Evolutionary conservation across 2,113 vertebrate species (phyloP).

Genomic region (Phaetusa simplex): DNA sequence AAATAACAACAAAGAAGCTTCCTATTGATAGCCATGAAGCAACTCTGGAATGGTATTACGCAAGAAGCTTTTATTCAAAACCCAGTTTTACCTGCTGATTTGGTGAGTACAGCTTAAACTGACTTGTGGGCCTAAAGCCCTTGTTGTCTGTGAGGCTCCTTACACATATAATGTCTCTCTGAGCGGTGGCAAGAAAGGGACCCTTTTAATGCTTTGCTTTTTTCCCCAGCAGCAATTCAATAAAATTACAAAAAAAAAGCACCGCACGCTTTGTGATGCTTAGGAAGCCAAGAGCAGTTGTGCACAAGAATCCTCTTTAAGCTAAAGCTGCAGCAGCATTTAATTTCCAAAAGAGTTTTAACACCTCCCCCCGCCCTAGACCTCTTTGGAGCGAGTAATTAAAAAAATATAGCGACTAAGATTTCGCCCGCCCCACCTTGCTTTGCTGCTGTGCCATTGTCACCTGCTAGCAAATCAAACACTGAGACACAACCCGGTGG

Average conservation of each 20-base stretch:
- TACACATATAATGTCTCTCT: background rate
- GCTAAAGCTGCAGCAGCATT: background rate
- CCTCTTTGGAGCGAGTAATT: background rate
- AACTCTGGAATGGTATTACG: background rate
- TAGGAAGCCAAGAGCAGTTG: background rate
- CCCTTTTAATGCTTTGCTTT: background rate
- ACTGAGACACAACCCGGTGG: background rate
- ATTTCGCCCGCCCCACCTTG: background rate
- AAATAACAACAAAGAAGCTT: background rate
- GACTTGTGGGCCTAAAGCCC: background rate
- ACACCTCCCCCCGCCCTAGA: background rate
- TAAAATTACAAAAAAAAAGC: background rate
- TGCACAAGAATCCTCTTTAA: background rate
- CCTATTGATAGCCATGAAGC: background rate
- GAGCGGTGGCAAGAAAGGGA: background rate
- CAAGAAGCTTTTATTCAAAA: background rate
- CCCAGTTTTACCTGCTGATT: background rate
- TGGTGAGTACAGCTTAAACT: background rate
- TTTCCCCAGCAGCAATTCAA: background rate
- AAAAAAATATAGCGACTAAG: background rate
- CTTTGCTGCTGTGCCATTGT: background rate
- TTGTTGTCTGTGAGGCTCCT: background rate
- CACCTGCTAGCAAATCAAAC: background rate
- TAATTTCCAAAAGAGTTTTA: background rate
- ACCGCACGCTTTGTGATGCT: fast-evolving